phyloP scores from a whole-genome alignment of 2,113 vertebrate genomes.

The Gallinago undulata region DNA sequence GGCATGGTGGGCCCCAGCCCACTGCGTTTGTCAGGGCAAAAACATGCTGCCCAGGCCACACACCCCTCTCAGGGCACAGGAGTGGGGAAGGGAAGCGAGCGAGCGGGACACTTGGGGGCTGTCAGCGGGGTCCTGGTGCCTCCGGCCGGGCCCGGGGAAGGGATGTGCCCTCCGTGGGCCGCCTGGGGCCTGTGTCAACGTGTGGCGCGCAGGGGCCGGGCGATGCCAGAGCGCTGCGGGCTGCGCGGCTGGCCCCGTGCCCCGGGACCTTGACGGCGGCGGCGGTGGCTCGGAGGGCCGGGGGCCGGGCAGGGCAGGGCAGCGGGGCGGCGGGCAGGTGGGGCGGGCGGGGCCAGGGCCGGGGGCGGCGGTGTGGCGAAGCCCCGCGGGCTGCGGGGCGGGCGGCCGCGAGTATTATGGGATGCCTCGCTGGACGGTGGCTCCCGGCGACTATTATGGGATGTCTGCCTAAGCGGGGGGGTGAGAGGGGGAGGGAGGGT shows the following conservation, averaged over 20 bases:
- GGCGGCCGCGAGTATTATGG: too few species aligned
- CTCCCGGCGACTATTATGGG: too few species aligned
- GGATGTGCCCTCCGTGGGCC: background rate
- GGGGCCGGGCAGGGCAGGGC: too few species aligned
- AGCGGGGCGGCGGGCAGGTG: background rate
- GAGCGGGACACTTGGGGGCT: background rate
- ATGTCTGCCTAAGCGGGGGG: background rate
- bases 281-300: background rate
- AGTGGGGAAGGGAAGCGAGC: background rate
- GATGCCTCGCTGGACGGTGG: too few species aligned
- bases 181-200: background rate
- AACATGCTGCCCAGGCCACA: rapidly evolving
- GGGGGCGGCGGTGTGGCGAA: background rate
- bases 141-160: background rate
- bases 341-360: background rate
- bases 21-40: rapidly evolving
- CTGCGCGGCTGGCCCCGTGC: background rate
- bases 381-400: too few species aligned
- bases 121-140: background rate
- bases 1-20: background rate
- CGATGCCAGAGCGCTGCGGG: constrained; percentile 61
- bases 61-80: rapidly evolving
- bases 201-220: background rate
- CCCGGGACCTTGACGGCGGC: background rate
- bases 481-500: too few species aligned